Conservation (phyloP, 2,797 vertebrate species). For the Apogon talboti region DNA sequence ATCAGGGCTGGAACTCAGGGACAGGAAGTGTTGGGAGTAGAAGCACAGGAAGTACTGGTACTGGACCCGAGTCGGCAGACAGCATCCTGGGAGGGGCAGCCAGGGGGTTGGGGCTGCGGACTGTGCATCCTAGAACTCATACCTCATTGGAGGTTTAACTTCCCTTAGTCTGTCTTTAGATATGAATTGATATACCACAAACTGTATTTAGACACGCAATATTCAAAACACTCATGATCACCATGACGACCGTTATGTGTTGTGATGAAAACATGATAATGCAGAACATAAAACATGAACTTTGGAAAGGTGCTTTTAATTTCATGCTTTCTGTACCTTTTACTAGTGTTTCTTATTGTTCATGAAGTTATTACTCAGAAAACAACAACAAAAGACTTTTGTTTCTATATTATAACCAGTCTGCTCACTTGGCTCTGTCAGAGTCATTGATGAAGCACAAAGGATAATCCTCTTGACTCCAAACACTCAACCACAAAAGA, state of each 20-base stretch:
- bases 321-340: not conserved
- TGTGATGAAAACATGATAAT: slow-evolving; percentile 5
- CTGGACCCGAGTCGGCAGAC: slow-evolving; percentile 67
- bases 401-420: not conserved
- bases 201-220: slow-evolving; percentile 8
- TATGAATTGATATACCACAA: slow-evolving; percentile 5
- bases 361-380: not conserved
- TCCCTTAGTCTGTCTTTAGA: slow-evolving; percentile 42
- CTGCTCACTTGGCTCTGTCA: not conserved
- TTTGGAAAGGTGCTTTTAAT: slow-evolving; percentile 8
- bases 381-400: not conserved
- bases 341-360: not conserved
- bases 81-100: slow-evolving; percentile 78
- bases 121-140: slow-evolving; percentile 27
- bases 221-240: slow-evolving; percentile 15
- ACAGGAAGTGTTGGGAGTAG: slow-evolving; percentile 81
- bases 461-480: slow-evolving; percentile 3
- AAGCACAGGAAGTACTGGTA: slow-evolving; percentile 73
- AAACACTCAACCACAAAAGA: slow-evolving; percentile 17
- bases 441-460: not conserved
- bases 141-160: slow-evolving; percentile 29
- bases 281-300: not conserved
- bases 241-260: slow-evolving; percentile 17
- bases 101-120: not conserved
- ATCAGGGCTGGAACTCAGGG: slow-evolving; percentile 69